Base-by-base conservation (phyloP, 2,888 invertebrate genomes). In the Hydriomena furcata region DNA sequence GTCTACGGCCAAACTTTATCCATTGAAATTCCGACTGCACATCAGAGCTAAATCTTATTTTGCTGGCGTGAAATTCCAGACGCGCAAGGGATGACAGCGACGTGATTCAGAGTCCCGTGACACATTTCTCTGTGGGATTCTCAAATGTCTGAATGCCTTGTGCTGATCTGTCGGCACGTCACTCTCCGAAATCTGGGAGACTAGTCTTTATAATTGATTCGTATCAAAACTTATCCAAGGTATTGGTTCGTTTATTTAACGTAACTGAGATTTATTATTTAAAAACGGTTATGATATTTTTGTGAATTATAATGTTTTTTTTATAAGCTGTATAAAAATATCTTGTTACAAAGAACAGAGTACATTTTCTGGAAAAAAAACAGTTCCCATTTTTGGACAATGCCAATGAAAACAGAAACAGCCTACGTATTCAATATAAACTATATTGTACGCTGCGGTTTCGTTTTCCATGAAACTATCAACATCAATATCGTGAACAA, bases 81-180 rank as follows among this genome's bases (percentile, higher is more conserved):
- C 45, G 49, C 35, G 11, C 37, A 47, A 20, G 44, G 40, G 49
- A 52, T 61, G 56, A 53, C 58, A 52, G 45, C 48, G 38, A 59
- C 59, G 61, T 58, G 58, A 57, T 55, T 57, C 42, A 42, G 25
- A 49, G 42, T 55, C 52, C 51, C 53, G 50, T 51, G 55, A 51
- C 55, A 55, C 47, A 44, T 44, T 44, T 55, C 55, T 47, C 55
- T 34, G 55, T 41, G 47, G 55, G 47, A 34, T 47, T 43, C 43
- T 51, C 31, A 36, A 38, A 44, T 51, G 44, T 50, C 42, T 40
- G 50, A 34, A 47, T 47, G 50, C 38, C 30, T 28, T 34, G 17
- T 25, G 38, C 34, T 34, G 43, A 31, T 42, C 31, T 20, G 28
- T 5, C 5, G 36, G 37, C 24, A 37, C 13, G 3, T 34, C 35